Evolutionary conservation across 2,797 vertebrate genomes (phyloP).

Genomic region (Lates japonicus): DNA sequence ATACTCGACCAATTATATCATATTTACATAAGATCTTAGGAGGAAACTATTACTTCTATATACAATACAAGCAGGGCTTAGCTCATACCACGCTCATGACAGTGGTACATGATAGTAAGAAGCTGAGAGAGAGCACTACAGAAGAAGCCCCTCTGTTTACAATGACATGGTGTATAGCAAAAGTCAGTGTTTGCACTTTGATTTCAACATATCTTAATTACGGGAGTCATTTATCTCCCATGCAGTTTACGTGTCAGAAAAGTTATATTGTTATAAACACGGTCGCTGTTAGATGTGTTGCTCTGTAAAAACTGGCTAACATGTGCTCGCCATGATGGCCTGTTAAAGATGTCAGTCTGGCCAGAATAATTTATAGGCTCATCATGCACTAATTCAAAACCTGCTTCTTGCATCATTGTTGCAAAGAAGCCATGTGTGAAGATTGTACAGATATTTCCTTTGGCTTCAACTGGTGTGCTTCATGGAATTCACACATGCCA

Average conservation of each 20-base stretch:
- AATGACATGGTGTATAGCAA: conserved; percentile 64
- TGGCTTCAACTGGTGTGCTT: conserved; percentile 43
- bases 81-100: conserved; percentile 56
- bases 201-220: conserved; percentile 82
- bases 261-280: conserved; percentile 74
- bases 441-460: conserved; percentile 56
- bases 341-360: conserved; percentile 68
- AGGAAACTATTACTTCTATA: conserved; percentile 79
- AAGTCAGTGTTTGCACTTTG: conserved; percentile 76
- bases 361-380: conserved; percentile 57
- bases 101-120: conserved; percentile 34
- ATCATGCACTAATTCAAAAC: conserved; percentile 55
- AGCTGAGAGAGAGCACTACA: conserved; percentile 34
- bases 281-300: conserved; percentile 32
- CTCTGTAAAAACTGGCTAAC: conserved; percentile 63
- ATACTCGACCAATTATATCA: conserved; percentile 76
- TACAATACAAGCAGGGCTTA: conserved; percentile 68
- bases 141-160: conserved; percentile 71
- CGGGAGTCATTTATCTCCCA: conserved; percentile 73
- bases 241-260: conserved; percentile 78
- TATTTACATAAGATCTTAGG: conserved; percentile 79
- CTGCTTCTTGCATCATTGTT: conserved; percentile 55
- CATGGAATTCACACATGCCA: conserved; percentile 49
- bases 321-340: conserved; percentile 66
- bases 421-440: conserved; percentile 47